A percentile compares a stretch with the other conserved stretches of the same genome.
These are phyloP conservation scores for Muschampia staudingeri DNA, from an alignment of 2,888 invertebrate species.

Conservation along the genomic window DNA sequence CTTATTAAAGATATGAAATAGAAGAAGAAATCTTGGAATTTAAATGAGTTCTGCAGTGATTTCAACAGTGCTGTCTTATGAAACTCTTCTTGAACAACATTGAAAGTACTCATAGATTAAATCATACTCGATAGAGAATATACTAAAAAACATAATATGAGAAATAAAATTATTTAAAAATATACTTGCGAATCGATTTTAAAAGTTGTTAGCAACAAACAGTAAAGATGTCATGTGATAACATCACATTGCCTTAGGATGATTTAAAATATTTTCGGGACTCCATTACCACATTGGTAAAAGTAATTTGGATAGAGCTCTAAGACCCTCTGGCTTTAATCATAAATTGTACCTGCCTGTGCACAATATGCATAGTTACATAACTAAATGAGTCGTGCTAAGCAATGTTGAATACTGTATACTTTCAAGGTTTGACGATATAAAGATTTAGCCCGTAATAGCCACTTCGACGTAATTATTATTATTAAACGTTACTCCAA, in stretches of 20 bases:
- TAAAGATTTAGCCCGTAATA: not conserved
- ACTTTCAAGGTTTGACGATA: not conserved
- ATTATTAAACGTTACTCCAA: not conserved
- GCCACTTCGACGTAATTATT: not conserved
- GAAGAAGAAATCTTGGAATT: not conserved
- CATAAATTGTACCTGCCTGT: not conserved
- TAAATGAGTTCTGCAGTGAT: no score
- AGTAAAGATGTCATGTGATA: no score
- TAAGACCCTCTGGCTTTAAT: not conserved
- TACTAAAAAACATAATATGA: no score
- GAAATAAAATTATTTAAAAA: no score
- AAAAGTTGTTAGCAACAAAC: no score
- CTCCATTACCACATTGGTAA: not conserved
- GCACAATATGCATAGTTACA: conserved; percentile 1
- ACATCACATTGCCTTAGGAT: no score
- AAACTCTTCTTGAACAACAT: no score
- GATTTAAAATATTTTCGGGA: no score
- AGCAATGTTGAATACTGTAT: not conserved
- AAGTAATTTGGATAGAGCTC: not conserved
- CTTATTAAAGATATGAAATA: not conserved
- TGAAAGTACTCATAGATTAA: no score
- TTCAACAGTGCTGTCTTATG: no score
- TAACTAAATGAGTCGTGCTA: not conserved
- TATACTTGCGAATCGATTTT: no score
- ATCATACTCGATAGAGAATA: no score